Conservation (phyloP, 2,888 invertebrate genomes). For the Atrina japonica region DNA sequence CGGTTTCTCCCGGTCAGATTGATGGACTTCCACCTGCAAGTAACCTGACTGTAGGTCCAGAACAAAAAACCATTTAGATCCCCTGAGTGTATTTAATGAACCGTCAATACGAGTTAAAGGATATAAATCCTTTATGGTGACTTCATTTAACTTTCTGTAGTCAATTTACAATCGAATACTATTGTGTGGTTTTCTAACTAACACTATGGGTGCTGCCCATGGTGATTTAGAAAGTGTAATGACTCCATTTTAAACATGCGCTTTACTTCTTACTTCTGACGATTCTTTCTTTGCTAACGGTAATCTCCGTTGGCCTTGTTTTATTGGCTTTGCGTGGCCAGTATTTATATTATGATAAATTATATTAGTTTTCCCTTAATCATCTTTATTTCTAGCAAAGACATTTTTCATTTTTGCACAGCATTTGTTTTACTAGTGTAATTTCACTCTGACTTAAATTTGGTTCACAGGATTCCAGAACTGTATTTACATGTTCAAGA, state of each 20-base stretch:
- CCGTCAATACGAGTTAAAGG: conserved; percentile 24
- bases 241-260: conserved; percentile 35
- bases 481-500: no score
- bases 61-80: conserved; percentile 4
- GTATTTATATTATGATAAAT: conserved; percentile 46
- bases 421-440: no score
- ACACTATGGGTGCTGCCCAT: conserved; percentile 29
- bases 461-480: no score
- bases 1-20: conserved; percentile 23
- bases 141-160: conserved; percentile 22
- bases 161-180: conserved; percentile 24
- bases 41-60: conserved; percentile 12
- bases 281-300: conserved; percentile 20
- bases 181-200: conserved; percentile 28
- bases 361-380: no score
- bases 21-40: conserved; percentile 20
- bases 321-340: conserved; percentile 31
- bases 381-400: no score
- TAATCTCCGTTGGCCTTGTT: conserved; percentile 34
- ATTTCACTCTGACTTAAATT: no score
- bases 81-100: neutral
- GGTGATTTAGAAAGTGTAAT: conserved; percentile 32
- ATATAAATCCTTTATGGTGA: conserved; percentile 22
- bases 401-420: no score
- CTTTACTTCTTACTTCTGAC: neutral